Conservation (phyloP, 2,888 invertebrate genomes). For the Nemotelus nigrinus region DNA sequence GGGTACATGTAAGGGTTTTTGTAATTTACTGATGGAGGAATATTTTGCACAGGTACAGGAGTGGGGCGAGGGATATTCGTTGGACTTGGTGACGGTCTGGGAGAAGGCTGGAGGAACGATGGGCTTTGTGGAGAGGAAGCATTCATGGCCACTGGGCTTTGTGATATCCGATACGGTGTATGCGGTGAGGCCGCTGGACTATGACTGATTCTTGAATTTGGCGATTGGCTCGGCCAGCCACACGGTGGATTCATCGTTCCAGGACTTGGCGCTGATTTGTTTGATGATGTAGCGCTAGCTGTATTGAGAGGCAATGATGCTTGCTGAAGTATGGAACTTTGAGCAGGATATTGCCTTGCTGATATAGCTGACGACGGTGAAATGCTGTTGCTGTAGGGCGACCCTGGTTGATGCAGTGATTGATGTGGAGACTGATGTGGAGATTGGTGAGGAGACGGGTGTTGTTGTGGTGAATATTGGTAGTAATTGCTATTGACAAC, state of each 20-base stretch:
- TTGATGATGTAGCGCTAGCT: slow-evolving; percentile 2
- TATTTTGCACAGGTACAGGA: not conserved
- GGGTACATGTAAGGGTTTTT: slow-evolving; percentile 42
- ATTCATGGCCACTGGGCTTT: slow-evolving; percentile 45
- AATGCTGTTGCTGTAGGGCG: slow-evolving; percentile 24
- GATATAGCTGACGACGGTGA: slow-evolving; percentile 37
- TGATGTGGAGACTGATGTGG: not conserved
- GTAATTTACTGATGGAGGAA: not conserved
- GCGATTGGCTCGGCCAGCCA: slow-evolving; percentile 51
- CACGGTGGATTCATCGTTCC: slow-evolving; percentile 53
- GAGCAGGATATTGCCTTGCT: slow-evolving; percentile 30
- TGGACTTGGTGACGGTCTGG: slow-evolving; percentile 50
- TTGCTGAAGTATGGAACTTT: slow-evolving; percentile 31
- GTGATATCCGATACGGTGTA: slow-evolving; percentile 44
- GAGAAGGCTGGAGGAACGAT: slow-evolving; percentile 49
- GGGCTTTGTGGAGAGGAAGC: slow-evolving; percentile 50
- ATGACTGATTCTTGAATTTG: slow-evolving; percentile 42
- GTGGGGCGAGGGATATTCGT: slow-evolving; percentile 40
- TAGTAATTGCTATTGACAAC: slow-evolving; percentile 40
- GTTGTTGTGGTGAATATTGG: slow-evolving; percentile 19
- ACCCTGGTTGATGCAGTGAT: slow-evolving; percentile 1
- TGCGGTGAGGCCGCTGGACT: slow-evolving; percentile 49
- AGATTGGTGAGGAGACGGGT: slow-evolving; percentile 11
- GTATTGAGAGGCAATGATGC: slow-evolving; percentile 35
- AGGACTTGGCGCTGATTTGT: slow-evolving; percentile 45